Evolutionary conservation across 2,888 invertebrate genomes (phyloP).

Genomic region (Eubasilissa splendida): DNA sequence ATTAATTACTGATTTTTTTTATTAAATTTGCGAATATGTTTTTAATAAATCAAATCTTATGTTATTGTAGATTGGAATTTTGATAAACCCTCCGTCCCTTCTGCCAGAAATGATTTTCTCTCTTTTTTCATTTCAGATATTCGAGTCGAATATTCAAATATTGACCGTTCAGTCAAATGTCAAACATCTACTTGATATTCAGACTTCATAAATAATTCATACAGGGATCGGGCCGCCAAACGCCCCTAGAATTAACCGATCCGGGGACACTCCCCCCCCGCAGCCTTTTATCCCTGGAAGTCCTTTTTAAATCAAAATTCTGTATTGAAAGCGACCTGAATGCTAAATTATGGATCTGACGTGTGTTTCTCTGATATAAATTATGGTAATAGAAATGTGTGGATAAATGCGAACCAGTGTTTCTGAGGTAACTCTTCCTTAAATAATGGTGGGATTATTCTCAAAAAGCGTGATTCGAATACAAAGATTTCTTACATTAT

Average conservation of each 20-base stretch:
- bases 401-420: slow-evolving; percentile 13
- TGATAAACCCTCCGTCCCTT: background rate
- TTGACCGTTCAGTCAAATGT: slow-evolving; percentile 32
- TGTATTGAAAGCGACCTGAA: slow-evolving; percentile 26
- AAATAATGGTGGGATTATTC: slow-evolving; percentile 2
- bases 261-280: background rate
- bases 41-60: too few relatives aligned
- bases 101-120: slow-evolving; percentile 5
- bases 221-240: slow-evolving; percentile 13
- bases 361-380: slow-evolving; percentile 20
- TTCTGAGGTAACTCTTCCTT: background rate
- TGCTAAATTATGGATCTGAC: slow-evolving; percentile 13
- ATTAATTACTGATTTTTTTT: too few relatives aligned
- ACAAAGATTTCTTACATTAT: background rate
- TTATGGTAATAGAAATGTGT: slow-evolving; percentile 17
- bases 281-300: slow-evolving; percentile 17
- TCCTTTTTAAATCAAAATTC: slow-evolving; percentile 30
- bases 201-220: slow-evolving; percentile 32
- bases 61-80: background rate
- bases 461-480: background rate
- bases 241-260: slow-evolving; percentile 26
- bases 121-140: slow-evolving; percentile 1
- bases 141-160: slow-evolving; percentile 27
- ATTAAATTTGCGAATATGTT: too few relatives aligned
- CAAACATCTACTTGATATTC: slow-evolving; percentile 32